Base-by-base conservation (phyloP, 2,888 invertebrate species). In the Aelia acuminata region DNA sequence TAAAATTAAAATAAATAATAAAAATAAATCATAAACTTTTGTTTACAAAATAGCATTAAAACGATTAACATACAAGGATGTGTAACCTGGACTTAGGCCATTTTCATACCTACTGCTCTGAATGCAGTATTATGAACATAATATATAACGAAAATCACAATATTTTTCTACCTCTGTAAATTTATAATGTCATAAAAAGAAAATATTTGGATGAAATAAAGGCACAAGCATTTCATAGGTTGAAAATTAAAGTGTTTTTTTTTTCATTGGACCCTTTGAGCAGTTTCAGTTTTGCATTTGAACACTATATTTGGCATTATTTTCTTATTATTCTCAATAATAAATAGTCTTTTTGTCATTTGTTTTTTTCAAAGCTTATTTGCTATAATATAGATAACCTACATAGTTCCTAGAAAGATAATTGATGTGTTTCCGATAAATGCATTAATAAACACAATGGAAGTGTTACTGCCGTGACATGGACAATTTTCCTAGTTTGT, bases 201-300 rank as follows among this genome's bases (percentile, higher is more conserved):
- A 35, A 70, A 70, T 70, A 35, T 70, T 70, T 70, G 18, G 18
- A 70, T 70, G 18, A 35, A 70, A 70, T 13, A 70, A 35, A 35
- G 35, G 31, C 35, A 70, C 63, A 5, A 70, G 35, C 2, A 63
- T 63, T 63, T 31, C 11, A 31, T 63, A 15, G 3, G 20, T 63
- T 31, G 18, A 63, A 63, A 63, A 63, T 4, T 31, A 31, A 31
- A 31, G 18, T 13, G 3, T 26, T 35, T 70, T 26, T 57, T 26
- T 57, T 15, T 53, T n/a, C n/a, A 26, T 70, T 70, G 63, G 63
- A 70, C 63, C 63, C 63, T 26, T 70, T 35, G 63, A 70, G 63
- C 63, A 70, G 5, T 18, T 70, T 31, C 18, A 35, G 31, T 10
- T 70, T 35, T 35, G 57, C 26, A 57, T 26, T 8, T 70, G 26